Evolutionary conservation across 1,140 invertebrate species (phyloP).

Genomic region (Drosophila parabipectinata): DNA sequence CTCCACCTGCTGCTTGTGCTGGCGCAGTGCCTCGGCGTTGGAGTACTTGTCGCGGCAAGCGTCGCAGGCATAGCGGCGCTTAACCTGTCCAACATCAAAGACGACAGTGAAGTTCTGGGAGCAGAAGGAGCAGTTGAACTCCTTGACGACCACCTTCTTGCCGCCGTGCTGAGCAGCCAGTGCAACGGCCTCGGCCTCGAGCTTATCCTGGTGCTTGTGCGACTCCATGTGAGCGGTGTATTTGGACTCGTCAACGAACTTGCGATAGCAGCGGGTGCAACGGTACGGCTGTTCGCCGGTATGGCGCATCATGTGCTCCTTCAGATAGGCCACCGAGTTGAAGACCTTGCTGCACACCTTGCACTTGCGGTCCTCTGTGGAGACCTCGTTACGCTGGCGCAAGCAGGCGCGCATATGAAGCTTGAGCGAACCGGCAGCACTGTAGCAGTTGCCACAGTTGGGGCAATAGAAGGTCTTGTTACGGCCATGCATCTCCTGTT

Average conservation of each 20-base stretch:
- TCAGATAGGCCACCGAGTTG: constrained; percentile 80
- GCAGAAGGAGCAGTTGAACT: constrained; percentile 80
- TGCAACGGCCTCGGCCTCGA: constrained; percentile 75
- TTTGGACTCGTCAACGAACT: constrained; percentile 76
- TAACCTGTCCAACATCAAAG: constrained; percentile 79
- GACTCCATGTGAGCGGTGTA: constrained; percentile 74
- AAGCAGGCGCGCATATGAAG: constrained; percentile 82
- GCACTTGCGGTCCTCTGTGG: constrained; percentile 75
- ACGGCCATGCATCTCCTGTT: constrained; percentile 52
- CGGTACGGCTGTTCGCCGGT: constrained; percentile 79
- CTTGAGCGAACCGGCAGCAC: constrained; percentile 78
- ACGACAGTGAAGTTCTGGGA: constrained; percentile 76
- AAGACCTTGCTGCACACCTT: constrained; percentile 80
- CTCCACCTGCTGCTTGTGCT: constrained; percentile 78
- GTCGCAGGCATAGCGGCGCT: constrained; percentile 80
- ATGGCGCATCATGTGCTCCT: constrained; percentile 82
- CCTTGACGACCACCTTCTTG: constrained; percentile 80
- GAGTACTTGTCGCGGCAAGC: constrained; percentile 81
- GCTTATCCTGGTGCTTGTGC: constrained; percentile 78
- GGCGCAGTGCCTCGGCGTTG: constrained; percentile 74
- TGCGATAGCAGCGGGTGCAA: constrained; percentile 80
- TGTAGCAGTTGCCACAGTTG: constrained; percentile 82
- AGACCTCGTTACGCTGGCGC: constrained; percentile 69
- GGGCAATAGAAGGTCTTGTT: constrained; percentile 81
- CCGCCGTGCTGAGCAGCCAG: constrained; percentile 72